A percentile compares a stretch with the other conserved stretches of the same genome.
Evolutionary conservation across 2,888 invertebrate species (phyloP).

Genomic region (Creontiades dilutus): DNA sequence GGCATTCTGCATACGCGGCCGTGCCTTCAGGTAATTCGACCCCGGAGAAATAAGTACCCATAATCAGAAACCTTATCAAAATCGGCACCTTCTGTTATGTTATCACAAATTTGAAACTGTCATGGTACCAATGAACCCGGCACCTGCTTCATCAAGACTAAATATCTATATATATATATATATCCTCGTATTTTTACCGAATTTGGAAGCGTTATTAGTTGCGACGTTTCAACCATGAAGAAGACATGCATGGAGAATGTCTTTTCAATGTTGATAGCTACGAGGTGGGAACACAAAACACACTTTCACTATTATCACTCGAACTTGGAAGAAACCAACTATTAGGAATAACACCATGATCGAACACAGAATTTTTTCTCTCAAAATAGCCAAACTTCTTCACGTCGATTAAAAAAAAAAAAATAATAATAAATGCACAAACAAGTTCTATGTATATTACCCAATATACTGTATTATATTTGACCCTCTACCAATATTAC

Average conservation of each 20-base stretch:
- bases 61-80: slow-evolving; percentile 20
- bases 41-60: slow-evolving; percentile 42
- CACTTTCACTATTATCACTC: slow-evolving; percentile 11
- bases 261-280: not conserved
- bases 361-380: not conserved
- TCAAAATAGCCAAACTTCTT: not conserved
- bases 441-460: not conserved
- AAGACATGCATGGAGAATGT: slow-evolving; percentile 36
- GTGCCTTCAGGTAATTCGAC: slow-evolving; percentile 60
- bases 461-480: not conserved
- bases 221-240: not conserved
- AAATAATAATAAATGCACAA: not conserved
- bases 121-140: not conserved
- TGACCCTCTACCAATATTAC: slow-evolving; percentile 43
- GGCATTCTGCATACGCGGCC: slow-evolving; percentile 66
- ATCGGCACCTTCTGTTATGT: slow-evolving; percentile 36
- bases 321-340: not conserved
- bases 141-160: slow-evolving; percentile 23
- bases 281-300: slow-evolving; percentile 15
- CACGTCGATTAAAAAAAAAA: not conserved
- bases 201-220: not conserved
- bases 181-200: not conserved
- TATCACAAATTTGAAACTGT: slow-evolving; percentile 19
- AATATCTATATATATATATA: too few species aligned
- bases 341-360: not conserved